phyloP scores from a whole-genome alignment of 2,113 vertebrate species.

The Rostratula benghalensis region DNA sequence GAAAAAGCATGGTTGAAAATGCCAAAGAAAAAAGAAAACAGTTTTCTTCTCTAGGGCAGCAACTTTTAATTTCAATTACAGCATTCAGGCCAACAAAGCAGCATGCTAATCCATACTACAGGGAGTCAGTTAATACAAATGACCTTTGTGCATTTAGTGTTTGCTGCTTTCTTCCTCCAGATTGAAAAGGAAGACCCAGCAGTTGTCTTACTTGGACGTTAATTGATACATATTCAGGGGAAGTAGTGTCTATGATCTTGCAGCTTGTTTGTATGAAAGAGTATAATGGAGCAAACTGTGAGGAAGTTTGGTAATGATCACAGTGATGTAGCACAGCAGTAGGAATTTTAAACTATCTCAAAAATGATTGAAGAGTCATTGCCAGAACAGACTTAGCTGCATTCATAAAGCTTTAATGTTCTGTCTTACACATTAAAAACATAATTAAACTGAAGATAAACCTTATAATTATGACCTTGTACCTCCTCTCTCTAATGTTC shows the following conservation, averaged over 20 bases:
- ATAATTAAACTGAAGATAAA: conserved; percentile 36
- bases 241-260: conserved; percentile 34
- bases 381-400: conserved; percentile 10
- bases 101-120: neutral
- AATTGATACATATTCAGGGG: conserved; percentile 51
- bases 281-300: neutral
- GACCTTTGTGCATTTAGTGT: neutral
- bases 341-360: conserved; percentile 30
- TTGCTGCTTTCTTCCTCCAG: conserved; percentile 13
- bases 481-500: neutral
- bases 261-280: conserved; percentile 22
- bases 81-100: neutral
- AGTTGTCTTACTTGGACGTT: conserved; percentile 31
- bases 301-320: conserved; percentile 6
- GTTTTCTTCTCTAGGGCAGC: neutral
- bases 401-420: conserved; percentile 29
- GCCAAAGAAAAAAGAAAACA: neutral
- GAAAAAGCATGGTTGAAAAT: neutral
- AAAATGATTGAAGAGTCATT: conserved; percentile 33
- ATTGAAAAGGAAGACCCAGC: conserved; percentile 10
- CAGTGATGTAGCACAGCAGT: neutral
- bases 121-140: conserved; percentile 20
- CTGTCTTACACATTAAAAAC: neutral
- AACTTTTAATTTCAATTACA: conserved; percentile 34
- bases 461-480: conserved; percentile 49